phyloP scores from a whole-genome alignment of 2,113 vertebrate species.

The Trogon melanurus region DNA sequence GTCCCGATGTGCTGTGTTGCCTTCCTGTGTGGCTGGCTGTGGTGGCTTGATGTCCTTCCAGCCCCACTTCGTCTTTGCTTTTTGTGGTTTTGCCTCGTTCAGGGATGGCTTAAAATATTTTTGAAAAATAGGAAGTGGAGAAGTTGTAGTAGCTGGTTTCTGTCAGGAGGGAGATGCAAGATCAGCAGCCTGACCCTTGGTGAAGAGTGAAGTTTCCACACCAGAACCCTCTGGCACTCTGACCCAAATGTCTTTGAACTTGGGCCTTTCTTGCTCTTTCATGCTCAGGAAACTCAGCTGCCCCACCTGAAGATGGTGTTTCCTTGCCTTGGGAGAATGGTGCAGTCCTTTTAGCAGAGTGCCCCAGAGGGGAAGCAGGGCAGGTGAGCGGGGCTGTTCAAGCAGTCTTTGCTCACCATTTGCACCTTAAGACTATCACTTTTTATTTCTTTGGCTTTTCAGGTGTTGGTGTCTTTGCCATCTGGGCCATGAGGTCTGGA shows the following conservation, averaged over 20 bases:
- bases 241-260: background rate
- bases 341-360: background rate
- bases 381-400: background rate
- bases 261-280: background rate
- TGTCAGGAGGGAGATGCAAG: background rate
- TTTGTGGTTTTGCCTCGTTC: background rate
- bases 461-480: background rate
- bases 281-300: background rate
- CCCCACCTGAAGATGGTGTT: background rate
- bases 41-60: background rate
- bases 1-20: fast-evolving
- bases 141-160: background rate
- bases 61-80: background rate
- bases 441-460: background rate
- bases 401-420: background rate
- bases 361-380: background rate
- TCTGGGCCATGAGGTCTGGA: background rate
- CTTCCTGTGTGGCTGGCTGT: background rate
- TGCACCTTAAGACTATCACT: background rate
- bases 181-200: background rate
- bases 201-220: background rate
- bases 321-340: background rate
- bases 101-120: background rate
- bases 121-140: background rate
- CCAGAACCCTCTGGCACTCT: background rate